Base-by-base conservation (phyloP, 2,888 invertebrate genomes). In the Caenorhabditis sp. region DNA sequence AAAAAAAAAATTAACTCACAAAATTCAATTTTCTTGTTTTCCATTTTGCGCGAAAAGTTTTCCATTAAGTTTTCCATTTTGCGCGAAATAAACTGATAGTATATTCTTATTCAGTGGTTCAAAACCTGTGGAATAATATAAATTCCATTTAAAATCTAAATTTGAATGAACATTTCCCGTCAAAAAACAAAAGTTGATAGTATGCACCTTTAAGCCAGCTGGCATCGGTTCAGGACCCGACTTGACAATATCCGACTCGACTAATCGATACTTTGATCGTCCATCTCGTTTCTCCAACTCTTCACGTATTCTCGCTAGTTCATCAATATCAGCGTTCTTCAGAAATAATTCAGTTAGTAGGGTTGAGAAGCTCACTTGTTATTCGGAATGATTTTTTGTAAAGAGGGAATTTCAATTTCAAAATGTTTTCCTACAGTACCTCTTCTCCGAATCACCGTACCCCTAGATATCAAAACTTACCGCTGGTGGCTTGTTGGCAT, bases 251-350 rank as follows among this genome's bases (percentile, higher is more conserved):
- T 86, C 83, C 50, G 83, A 81, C 27, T 81, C 84, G 64, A 78
- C 73, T 23, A 82, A 65, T 57, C 78, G 78, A 74, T 81, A 86
- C 53, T 78, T 78, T 57, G 78, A 70, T 8, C 80, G 77, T 21
- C 80, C 80, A 38, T 77, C 78, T 49, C 78, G 67, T 27, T 81
- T 70, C 25, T 84, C 76, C 60, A 87, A 65, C 59, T 85, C 82
- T 31, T 31, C 31, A 7, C 31, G 31, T 7, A 31, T 31, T 31
- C 79, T 68, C n/a, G 82, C 77, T 61, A 85, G 53, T 49, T 79
- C 85, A 67, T 86, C 87, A 59, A 87, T 70, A n/a, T 87, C 87
- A 58, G 81, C 82, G 65, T 77, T 81, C 86, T 86, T 59, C 23
- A 60, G 36, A 59, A 53, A 49, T n/a, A n/a, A n/a, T n/a, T n/a